These are phyloP conservation scores for Peromyscus nudipes DNA, from an alignment of 2,797 vertebrate species.

Conservation along the genomic window DNA sequence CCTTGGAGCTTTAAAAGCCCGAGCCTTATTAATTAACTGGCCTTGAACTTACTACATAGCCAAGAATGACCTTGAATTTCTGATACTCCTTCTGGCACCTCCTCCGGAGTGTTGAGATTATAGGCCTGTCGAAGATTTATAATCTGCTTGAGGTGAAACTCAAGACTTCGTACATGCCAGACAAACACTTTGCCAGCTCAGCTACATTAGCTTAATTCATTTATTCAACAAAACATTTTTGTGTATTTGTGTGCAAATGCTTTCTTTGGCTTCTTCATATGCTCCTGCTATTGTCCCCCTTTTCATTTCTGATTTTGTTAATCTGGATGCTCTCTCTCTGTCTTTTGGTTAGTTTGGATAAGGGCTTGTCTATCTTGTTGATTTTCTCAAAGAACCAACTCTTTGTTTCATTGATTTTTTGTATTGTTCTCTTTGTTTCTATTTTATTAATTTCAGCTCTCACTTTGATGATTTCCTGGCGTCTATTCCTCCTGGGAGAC, in stretches of 20 bases:
- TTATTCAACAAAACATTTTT: conserved; percentile 14
- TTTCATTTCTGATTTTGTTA: too few species aligned
- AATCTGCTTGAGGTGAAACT: not conserved
- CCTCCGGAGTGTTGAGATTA: not conserved
- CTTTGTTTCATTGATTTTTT: too few species aligned
- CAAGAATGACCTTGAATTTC: not conserved
- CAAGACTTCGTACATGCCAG: not conserved
- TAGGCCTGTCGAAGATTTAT: not conserved
- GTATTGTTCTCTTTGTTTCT: too few species aligned
- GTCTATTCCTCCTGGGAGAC: too few species aligned
- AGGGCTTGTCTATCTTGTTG: too few species aligned
- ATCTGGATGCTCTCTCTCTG: too few species aligned
- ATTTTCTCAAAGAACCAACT: too few species aligned
- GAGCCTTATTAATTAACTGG: not conserved
- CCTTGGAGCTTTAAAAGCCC: not conserved
- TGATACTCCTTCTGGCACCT: not conserved
- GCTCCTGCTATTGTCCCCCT: too few species aligned
- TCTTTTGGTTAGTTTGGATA: too few species aligned
- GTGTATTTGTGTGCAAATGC: not conserved
- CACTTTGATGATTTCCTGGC: too few species aligned
- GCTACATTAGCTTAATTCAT: not conserved
- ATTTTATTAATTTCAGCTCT: too few species aligned
- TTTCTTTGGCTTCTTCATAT: not conserved
- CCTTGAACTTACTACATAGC: not conserved
- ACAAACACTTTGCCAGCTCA: not conserved